These are phyloP conservation scores for Propsilocerus akamusi DNA, from an alignment of 1,140 invertebrate genomes.

Conservation along the genomic window DNA sequence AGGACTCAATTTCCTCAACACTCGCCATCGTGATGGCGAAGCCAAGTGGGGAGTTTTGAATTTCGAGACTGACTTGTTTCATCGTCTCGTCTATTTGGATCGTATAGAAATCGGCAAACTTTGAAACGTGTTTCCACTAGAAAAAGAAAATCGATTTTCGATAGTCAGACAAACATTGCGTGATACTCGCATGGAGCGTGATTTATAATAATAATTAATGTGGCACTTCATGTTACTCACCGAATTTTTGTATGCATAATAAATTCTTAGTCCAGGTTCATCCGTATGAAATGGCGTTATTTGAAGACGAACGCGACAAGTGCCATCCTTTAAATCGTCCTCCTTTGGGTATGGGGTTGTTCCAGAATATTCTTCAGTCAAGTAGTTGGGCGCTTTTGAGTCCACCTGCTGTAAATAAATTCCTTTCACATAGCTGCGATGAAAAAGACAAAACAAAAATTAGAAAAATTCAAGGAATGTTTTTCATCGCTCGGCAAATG, in stretches of 20 bases:
- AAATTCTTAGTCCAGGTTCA: slow-evolving; percentile 42
- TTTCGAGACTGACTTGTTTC: slow-evolving; percentile 14
- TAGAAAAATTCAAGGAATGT: background rate
- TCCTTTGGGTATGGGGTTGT: slow-evolving; percentile 23
- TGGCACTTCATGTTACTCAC: slow-evolving; percentile 22
- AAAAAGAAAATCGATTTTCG: slow-evolving; percentile 14
- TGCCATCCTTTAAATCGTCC: slow-evolving; percentile 34
- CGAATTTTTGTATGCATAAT: slow-evolving; percentile 35
- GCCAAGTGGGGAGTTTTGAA: slow-evolving; percentile 15
- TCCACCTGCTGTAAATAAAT: slow-evolving; percentile 61
- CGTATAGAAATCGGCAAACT: slow-evolving; percentile 55
- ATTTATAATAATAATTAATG: slow-evolving; percentile 5
- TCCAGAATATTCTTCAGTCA: slow-evolving; percentile 55
- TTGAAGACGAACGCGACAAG: slow-evolving; percentile 36
- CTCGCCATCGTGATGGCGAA: slow-evolving; percentile 17
- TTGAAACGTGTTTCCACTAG: slow-evolving; percentile 53
- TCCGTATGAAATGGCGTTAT: slow-evolving; percentile 49
- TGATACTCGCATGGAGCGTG: background rate
- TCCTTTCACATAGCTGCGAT: slow-evolving; percentile 44
- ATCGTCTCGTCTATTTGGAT: slow-evolving; percentile 13
- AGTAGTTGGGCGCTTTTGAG: slow-evolving; percentile 58
- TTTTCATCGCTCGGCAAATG: background rate
- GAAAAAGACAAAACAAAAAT: no score
- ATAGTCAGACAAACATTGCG: slow-evolving; percentile 6
- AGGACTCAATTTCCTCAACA: slow-evolving; percentile 32